These are phyloP conservation scores for Bicyclus anynana DNA, from an alignment of 1,140 invertebrate genomes.

Conservation along the genomic window DNA sequence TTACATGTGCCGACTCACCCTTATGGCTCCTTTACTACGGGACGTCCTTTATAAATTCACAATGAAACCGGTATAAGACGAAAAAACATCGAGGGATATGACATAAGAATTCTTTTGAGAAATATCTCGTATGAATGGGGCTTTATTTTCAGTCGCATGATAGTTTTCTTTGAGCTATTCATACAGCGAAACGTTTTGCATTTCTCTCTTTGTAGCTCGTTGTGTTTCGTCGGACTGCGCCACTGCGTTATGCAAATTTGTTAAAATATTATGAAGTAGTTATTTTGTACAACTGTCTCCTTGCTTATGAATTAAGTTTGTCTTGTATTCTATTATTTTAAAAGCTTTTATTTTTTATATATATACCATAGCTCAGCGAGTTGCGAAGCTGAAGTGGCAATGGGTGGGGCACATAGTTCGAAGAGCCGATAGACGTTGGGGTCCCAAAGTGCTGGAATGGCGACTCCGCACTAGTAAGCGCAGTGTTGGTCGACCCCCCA, in stretches of 20 bases:
- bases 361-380: too few relatives aligned
- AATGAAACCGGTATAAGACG: constrained; percentile 33
- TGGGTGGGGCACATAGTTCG: too few relatives aligned
- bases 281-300: not conserved
- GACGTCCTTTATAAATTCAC: constrained; percentile 25
- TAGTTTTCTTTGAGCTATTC: constrained; percentile 21
- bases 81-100: constrained; percentile 35
- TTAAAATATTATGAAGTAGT: not conserved
- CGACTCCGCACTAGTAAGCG: too few relatives aligned
- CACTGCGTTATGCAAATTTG: not conserved
- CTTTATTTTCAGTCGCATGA: constrained; percentile 16
- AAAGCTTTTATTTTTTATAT: not conserved
- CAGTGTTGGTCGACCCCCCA: too few relatives aligned
- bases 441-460: too few relatives aligned
- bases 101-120: constrained; percentile 36
- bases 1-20: constrained; percentile 44
- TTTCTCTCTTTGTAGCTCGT: constrained; percentile 11
- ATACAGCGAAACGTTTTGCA: constrained; percentile 13
- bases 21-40: constrained; percentile 25
- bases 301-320: not conserved
- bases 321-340: not conserved
- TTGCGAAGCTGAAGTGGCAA: too few relatives aligned
- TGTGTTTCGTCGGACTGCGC: not conserved
- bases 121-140: constrained; percentile 23
- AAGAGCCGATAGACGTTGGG: too few relatives aligned